Evolutionary conservation across 1,140 invertebrate species (phyloP).

Genomic region (Oppia nitens): DNA sequence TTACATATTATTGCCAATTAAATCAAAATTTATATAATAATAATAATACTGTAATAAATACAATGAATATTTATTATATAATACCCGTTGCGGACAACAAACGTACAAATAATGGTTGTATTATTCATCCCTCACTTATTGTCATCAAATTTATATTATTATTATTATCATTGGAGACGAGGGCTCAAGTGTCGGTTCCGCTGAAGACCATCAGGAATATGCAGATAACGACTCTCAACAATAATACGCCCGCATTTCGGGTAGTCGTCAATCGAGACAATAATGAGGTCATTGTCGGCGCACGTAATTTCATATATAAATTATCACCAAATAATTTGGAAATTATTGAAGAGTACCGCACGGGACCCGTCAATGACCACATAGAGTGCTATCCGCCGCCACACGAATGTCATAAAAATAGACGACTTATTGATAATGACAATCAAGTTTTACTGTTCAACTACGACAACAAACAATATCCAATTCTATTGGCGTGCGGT

Average conservation of each 20-base stretch:
- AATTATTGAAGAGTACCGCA: background rate
- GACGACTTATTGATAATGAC: background rate
- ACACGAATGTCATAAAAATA: background rate
- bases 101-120: background rate
- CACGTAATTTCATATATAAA: slow-evolving; percentile 15
- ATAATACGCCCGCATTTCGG: background rate
- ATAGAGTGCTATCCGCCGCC: background rate
- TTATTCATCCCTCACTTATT: background rate
- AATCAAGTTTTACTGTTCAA: slow-evolving; percentile 3
- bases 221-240: background rate
- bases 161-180: no score
- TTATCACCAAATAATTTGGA: slow-evolving; percentile 6
- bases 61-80: background rate
- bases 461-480: background rate
- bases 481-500: slow-evolving; percentile 15
- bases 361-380: background rate
- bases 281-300: slow-evolving; percentile 16
- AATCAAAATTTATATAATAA: background rate
- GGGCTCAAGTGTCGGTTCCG: background rate
- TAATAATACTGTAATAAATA: no score
- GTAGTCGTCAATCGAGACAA: slow-evolving; percentile 12
- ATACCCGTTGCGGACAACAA: background rate
- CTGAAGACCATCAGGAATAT: background rate
- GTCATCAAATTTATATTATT: background rate
- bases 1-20: no score